A percentile compares a stretch with the other conserved stretches of the same genome.
Evolutionary conservation across 1,140 invertebrate species (phyloP).

Genomic region (Diachasma alloeum): DNA sequence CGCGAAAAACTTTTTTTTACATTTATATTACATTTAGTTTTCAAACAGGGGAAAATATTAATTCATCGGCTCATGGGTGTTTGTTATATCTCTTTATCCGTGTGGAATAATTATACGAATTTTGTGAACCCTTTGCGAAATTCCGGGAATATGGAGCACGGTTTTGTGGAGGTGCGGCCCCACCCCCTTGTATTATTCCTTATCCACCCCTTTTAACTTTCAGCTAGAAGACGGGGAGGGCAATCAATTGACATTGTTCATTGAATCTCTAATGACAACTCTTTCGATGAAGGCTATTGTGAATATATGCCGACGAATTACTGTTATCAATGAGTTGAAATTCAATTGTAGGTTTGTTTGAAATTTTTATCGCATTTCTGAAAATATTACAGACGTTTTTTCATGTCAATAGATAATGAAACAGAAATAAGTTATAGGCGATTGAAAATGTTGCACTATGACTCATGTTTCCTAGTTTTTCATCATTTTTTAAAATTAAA

Average conservation of each 20-base stretch:
- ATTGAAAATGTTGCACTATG: too few species aligned
- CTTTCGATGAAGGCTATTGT: neutral
- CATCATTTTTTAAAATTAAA: too few species aligned
- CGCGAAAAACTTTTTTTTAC: constrained; percentile 13
- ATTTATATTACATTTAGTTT: neutral
- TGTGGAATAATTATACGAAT: too few species aligned
- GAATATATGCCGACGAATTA: too few species aligned
- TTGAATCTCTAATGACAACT: neutral
- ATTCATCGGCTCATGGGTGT: neutral
- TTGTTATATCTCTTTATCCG: neutral
- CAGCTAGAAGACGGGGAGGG: neutral
- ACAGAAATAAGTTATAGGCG: too few species aligned
- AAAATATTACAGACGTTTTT: too few species aligned
- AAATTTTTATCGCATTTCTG: too few species aligned
- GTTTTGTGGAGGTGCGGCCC: neutral
- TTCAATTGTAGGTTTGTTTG: too few species aligned
- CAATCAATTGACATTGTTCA: neutral
- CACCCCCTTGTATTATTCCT: neutral
- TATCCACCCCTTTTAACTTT: neutral
- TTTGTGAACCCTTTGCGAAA: neutral
- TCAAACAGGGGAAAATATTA: neutral
- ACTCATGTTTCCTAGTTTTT: too few species aligned
- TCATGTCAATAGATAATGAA: too few species aligned
- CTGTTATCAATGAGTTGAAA: too few species aligned
- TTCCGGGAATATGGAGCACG: neutral